A percentile compares a stretch with the other conserved stretches of the same genome.
phyloP scores from a whole-genome alignment of 2,113 vertebrate species.

The Calonectris borealis region DNA sequence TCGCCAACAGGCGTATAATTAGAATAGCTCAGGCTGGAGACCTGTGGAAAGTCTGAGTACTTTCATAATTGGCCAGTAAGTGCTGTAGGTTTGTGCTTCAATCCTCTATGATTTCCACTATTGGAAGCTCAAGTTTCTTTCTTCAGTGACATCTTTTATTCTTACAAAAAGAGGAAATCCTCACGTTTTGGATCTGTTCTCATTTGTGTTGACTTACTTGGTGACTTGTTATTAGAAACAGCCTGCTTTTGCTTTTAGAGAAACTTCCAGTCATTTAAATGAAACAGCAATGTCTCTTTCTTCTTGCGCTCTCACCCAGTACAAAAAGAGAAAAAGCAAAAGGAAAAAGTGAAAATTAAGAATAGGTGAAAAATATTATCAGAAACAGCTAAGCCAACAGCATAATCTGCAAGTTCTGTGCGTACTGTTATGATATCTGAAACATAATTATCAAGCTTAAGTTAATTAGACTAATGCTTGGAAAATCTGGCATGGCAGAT shows the following conservation, averaged over 20 bases:
- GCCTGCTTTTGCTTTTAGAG: slow-evolving; percentile 1
- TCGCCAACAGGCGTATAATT: slow-evolving; percentile 25
- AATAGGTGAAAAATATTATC: slow-evolving; percentile 46
- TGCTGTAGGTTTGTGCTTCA: not conserved
- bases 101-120: not conserved
- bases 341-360: slow-evolving; percentile 10
- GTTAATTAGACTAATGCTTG: slow-evolving; percentile 84
- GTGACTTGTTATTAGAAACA: slow-evolving; percentile 38
- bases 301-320: not conserved
- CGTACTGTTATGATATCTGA: slow-evolving; percentile 65
- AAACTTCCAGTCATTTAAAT: slow-evolving; percentile 14
- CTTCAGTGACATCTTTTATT: not conserved
- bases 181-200: slow-evolving; percentile 13
- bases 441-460: slow-evolving; percentile 79
- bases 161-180: not conserved
- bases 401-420: slow-evolving; percentile 60
- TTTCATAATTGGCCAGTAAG: slow-evolving; percentile 20
- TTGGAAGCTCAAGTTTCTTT: not conserved
- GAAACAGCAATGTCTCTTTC: not conserved
- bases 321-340: not conserved
- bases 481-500: slow-evolving; percentile 81
- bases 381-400: slow-evolving; percentile 59
- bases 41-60: not conserved
- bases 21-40: slow-evolving; percentile 15
- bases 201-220: not conserved